A percentile compares a stretch with the other conserved stretches of the same genome.
phyloP scores from a whole-genome alignment of 92 coral and sea anemone species.

The Phenganax stokvisi region DNA sequence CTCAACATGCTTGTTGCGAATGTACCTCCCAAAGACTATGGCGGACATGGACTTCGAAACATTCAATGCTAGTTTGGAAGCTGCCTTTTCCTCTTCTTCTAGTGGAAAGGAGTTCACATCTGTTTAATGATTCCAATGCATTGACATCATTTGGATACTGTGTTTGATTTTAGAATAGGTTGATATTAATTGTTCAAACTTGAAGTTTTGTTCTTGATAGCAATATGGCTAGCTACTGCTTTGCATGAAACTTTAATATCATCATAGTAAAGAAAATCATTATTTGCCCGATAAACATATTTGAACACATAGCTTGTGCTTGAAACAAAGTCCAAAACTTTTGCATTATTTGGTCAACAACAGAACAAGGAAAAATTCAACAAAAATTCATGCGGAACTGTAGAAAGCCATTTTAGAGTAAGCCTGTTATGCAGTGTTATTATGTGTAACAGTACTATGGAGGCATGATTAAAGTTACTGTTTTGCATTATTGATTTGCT shows the following conservation, averaged over 20 bases:
- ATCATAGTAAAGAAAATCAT: no score
- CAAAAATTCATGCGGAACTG: no score
- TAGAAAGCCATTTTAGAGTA: not conserved
- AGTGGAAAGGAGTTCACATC: not conserved
- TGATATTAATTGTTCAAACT: not conserved
- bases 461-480: not conserved
- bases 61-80: not conserved
- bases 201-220: not conserved
- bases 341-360: no score
- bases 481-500: not conserved
- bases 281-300: no score
- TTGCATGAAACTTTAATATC: no score
- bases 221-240: no score
- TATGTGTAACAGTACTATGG: not conserved
- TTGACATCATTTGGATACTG: not conserved
- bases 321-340: no score
- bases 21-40: slow-evolving; percentile 12
- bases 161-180: not conserved
- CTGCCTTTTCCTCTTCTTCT: not conserved
- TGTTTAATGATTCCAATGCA: not conserved
- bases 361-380: no score
- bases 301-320: no score
- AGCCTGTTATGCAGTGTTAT: not conserved
- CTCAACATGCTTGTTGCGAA: slow-evolving; percentile 6
- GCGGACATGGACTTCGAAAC: slow-evolving; percentile 7